These are phyloP conservation scores for Alviniconcha marisindica DNA, from an alignment of 1,140 invertebrate species.

Conservation along the genomic window DNA sequence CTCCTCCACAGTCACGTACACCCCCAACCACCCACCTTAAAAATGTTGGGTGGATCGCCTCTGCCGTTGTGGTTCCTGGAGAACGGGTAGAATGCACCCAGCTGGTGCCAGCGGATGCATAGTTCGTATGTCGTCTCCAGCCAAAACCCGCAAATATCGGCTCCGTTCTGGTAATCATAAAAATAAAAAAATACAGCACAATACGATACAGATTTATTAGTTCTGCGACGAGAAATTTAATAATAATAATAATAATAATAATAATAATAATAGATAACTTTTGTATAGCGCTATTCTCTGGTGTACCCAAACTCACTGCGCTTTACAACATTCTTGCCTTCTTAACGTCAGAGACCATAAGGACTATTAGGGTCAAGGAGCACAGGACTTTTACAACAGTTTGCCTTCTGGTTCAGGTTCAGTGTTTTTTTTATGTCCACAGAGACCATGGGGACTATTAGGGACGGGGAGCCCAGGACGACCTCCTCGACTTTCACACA, in stretches of 20 bases:
- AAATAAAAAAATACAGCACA: neutral
- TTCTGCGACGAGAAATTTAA: neutral
- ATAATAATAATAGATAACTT: too few relatives aligned
- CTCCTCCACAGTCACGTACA: neutral
- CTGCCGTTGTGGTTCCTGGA: slow-evolving; percentile 63
- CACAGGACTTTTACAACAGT: too few relatives aligned
- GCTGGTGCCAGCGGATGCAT: slow-evolving; percentile 66
- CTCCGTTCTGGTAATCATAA: slow-evolving; percentile 49
- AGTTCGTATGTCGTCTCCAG: slow-evolving; percentile 58
- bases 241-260: neutral
- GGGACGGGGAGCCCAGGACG: too few relatives aligned
- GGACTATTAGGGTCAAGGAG: too few relatives aligned
- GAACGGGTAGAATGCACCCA: slow-evolving; percentile 70
- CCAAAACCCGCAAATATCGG: slow-evolving; percentile 70
- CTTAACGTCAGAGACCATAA: too few relatives aligned
- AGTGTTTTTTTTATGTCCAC: too few relatives aligned
- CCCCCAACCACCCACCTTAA: slow-evolving; percentile 20
- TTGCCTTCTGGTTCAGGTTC: too few relatives aligned
- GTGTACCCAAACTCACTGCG: too few relatives aligned
- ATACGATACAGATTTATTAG: neutral
- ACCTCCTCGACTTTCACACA: too few relatives aligned
- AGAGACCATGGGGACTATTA: too few relatives aligned
- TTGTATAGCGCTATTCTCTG: too few relatives aligned
- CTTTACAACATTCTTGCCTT: too few relatives aligned
- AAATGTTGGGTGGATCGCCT: slow-evolving; percentile 30